A percentile compares a stretch with the other conserved stretches of the same genome.
Evolutionary conservation across 2,113 vertebrate genomes (phyloP).

Genomic region (Lonchura striata): DNA sequence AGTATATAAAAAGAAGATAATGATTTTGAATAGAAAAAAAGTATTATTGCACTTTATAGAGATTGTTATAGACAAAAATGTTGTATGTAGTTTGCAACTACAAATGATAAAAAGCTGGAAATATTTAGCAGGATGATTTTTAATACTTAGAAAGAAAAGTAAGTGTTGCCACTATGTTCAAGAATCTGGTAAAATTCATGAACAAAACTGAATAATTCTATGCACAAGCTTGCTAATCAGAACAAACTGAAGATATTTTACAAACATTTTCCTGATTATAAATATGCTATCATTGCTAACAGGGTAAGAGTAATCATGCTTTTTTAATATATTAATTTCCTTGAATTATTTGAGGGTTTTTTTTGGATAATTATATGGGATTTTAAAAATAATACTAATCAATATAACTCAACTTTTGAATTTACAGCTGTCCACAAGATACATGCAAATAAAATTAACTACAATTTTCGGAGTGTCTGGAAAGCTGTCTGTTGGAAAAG

Average conservation of each 20-base stretch:
- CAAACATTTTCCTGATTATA: not conserved
- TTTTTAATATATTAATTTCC: not conserved
- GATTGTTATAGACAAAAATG: not conserved
- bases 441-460: not conserved
- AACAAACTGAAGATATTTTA: not conserved
- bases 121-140: not conserved
- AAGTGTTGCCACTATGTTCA: not conserved
- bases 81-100: not conserved
- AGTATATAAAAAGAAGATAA: not conserved
- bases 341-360: not conserved
- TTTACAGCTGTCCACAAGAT: not conserved
- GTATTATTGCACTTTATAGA: not conserved
- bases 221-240: not conserved
- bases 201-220: not conserved
- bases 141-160: not conserved
- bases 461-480: not conserved
- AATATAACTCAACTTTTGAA: not conserved
- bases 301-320: not conserved
- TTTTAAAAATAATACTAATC: not conserved
- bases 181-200: not conserved
- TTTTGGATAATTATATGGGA: not conserved
- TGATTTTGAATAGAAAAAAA: not conserved
- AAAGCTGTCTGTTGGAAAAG: not conserved
- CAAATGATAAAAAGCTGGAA: not conserved
- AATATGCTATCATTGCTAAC: not conserved